Conservation (phyloP, 2,113 vertebrate genomes). For the Oreochromis niloticus region DNA sequence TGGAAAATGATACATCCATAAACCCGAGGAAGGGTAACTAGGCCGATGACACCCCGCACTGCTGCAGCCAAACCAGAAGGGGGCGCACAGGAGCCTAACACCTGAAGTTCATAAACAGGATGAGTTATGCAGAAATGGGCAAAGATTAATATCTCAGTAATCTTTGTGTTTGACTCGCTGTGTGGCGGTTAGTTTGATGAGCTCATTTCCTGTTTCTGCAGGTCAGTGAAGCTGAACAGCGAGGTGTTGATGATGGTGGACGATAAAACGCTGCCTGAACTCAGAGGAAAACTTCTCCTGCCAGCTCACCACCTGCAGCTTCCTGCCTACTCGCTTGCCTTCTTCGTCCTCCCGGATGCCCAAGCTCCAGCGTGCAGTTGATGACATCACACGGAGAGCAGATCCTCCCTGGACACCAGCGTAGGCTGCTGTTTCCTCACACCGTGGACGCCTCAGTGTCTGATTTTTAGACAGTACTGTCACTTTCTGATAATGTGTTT, state of each 20-base stretch:
- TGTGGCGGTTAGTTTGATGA: neutral
- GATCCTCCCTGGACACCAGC: neutral
- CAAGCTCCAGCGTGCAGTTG: slow-evolving; percentile 71
- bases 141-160: neutral
- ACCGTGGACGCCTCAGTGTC: neutral
- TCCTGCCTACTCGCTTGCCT: slow-evolving; percentile 82
- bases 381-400: neutral
- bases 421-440: neutral
- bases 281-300: slow-evolving; percentile 65
- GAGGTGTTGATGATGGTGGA: slow-evolving; percentile 81
- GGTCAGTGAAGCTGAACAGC: slow-evolving; percentile 81
- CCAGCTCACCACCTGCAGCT: slow-evolving; percentile 69
- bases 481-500: neutral
- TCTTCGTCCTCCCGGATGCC: slow-evolving; percentile 82
- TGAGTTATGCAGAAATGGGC: neutral
- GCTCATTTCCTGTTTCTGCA: neutral
- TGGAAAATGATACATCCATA: neutral
- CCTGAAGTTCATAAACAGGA: neutral
- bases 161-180: neutral
- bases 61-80: neutral
- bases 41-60: neutral
- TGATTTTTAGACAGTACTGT: neutral
- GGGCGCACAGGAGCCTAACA: neutral
- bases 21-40: neutral
- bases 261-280: slow-evolving; percentile 76